These are phyloP conservation scores for Siniperca chuatsi DNA, from an alignment of 2,113 vertebrate genomes.

Conservation along the genomic window DNA sequence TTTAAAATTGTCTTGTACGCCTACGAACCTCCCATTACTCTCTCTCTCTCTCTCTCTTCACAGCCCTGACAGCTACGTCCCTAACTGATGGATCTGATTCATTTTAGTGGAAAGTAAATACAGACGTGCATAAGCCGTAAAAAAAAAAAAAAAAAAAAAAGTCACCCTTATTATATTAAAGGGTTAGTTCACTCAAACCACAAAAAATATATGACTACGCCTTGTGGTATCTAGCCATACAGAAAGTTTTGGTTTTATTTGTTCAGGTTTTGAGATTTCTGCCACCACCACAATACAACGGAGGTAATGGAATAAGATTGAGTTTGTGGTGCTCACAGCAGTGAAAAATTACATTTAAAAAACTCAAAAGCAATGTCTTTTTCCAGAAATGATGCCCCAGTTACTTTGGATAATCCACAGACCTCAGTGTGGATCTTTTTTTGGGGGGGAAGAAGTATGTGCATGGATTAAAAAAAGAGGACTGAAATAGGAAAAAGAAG, in stretches of 20 bases:
- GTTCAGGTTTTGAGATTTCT: neutral
- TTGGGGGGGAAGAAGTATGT: neutral
- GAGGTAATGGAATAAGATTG: neutral
- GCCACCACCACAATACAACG: neutral
- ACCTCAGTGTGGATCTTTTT: neutral
- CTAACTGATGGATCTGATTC: neutral
- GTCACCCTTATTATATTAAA: neutral
- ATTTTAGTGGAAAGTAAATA: neutral
- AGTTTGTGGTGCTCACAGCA: neutral
- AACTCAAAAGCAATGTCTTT: neutral
- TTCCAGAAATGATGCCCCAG: neutral
- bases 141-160: neutral
- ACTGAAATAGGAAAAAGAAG: neutral
- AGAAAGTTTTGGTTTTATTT: neutral
- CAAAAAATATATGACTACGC: neutral
- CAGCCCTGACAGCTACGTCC: neutral
- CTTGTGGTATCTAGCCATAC: neutral
- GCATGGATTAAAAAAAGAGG: neutral
- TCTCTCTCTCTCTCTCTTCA: no score
- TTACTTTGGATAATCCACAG: constrained; percentile 13
- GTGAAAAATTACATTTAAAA: neutral
- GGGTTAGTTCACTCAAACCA: neutral
- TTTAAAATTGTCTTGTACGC: constrained; percentile 7
- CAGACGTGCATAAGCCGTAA: neutral
- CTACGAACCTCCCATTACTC: neutral